Base-by-base conservation (phyloP, 1,140 invertebrate species). In the Zaprionus africanus region DNA sequence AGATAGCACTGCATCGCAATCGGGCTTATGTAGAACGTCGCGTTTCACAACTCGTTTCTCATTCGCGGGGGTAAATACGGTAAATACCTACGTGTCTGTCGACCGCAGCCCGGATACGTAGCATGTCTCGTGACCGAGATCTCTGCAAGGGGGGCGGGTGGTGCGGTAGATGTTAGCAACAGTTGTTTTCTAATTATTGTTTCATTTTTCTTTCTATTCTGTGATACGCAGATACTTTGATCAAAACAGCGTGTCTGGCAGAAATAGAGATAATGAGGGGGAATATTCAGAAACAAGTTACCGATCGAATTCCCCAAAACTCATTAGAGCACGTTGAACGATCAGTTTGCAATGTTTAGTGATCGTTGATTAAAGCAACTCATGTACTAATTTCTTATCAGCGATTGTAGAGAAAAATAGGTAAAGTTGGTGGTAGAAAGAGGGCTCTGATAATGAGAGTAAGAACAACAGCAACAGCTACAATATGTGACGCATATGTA, bases 341-440 rank as follows among this genome's bases (percentile, higher is more conserved):
- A 59, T 58, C 26, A 49, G 65, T 59, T 22, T 38, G 22, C 49
- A 54, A 54, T 63, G 36, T 66, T 57, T 9, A 43, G 19, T 56
- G 56, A 67, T 67, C 41, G 65, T 61, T 63, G 67, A 63, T 63
- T 63, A 70, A 41, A 38, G 38, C 26, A 28, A 61, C 19, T 34
- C 31, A 17, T 54, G 67, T 63, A 46, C 53, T 56, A 22, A 26
- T 24, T 24, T 17, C 43, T 56, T 69, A 69, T 69, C 58, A 43
- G 15, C 67, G 58, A 62, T 70, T 59, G 46, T 54, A 19, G 9
- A 58, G n/a, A 49, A 41, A 58, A 59, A 38, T n/a, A 51, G 19
- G 26, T 31, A 56, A 19, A 19, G 17, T 34, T 34, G 43, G 17
- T 31, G 17, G 1, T 1, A 38, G 13, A 24, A 19, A 38, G 46